phyloP scores from a whole-genome alignment of 2,113 vertebrate genomes.

The Aspiorhynchus laticeps region DNA sequence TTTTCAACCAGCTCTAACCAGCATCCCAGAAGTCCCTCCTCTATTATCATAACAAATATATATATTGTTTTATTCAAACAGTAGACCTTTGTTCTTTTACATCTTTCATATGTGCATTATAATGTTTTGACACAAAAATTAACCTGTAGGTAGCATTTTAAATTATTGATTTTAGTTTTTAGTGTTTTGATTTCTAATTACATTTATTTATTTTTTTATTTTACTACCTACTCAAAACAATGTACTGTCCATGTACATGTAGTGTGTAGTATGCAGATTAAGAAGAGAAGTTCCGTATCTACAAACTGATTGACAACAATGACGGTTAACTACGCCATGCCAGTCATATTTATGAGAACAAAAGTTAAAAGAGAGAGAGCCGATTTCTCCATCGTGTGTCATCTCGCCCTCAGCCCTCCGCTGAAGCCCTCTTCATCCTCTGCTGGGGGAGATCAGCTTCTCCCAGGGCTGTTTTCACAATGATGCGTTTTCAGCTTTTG shows the following conservation, averaged over 20 bases:
- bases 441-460: conserved; percentile 55
- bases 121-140: not conserved
- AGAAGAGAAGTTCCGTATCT: not conserved
- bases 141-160: not conserved
- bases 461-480: conserved; percentile 76
- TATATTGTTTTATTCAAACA: not conserved
- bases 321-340: not conserved
- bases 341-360: conserved; percentile 20
- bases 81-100: not conserved
- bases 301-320: not conserved
- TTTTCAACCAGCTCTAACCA: not conserved
- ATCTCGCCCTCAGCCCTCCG: conserved; percentile 62
- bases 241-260: not conserved
- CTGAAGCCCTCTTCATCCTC: conserved; percentile 40
- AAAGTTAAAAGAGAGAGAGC: conserved; percentile 10
- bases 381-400: conserved; percentile 34
- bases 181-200: too few relatives aligned
- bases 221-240: not conserved
- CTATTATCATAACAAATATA: not conserved
- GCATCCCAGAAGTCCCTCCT: conserved; percentile 4
- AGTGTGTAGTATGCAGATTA: not conserved
- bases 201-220: not conserved
- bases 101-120: not conserved
- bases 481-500: conserved; percentile 79
- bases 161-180: not conserved